Evolutionary conservation across 2,797 vertebrate species (phyloP), one percentile per base, ranked within the genome.

Genomic region (Cichlasoma orientale): DNA sequence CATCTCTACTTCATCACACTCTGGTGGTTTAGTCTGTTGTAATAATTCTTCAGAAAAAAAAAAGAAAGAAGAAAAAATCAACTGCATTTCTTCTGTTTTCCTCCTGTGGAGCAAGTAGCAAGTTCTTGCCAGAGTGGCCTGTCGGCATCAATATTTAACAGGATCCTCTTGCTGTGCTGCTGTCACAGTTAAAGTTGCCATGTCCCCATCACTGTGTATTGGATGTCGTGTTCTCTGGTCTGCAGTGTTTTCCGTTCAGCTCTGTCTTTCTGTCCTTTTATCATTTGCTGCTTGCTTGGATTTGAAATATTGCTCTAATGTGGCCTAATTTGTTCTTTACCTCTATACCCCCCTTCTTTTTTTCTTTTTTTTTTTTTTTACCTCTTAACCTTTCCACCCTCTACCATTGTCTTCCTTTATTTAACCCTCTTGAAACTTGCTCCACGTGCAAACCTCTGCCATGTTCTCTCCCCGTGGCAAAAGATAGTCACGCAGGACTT

Each of bases 81-180:
- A 38, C 73, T 14, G 72, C 80, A 68, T 55, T 78, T 85, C 71
- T 61, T 71, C 61, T 71, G 50, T 75, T 61, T 80, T 27, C 21
- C 44, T 25, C 68, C 72, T 75, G 80, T 61, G 79, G 73, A 50
- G 70, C 57, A 68, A 81, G 66, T 47, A 85, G 79, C 53, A 23
- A 78, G 87, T 85, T 88, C 80, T 74, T 90, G 83, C 85, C 79
- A 89, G 82, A 89, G 78, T 82, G 80, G 76, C 74, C 82, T 85
- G 88, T 91, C 84, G 61, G 76, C 87, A 92, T 94, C 81, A 93
- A 93, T 93, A 91, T 93, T 94, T 93, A 92, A 93, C 82, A 57
- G 77, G 72, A 77, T 87, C 80, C 72, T 89, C 80, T 86, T 74
- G 88, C 82, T 78, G 72, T 88, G 82, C 86, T 90, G 86, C 84